Evolutionary conservation across 2,888 invertebrate species (phyloP).

Genomic region (Athripsodes cinereus): DNA sequence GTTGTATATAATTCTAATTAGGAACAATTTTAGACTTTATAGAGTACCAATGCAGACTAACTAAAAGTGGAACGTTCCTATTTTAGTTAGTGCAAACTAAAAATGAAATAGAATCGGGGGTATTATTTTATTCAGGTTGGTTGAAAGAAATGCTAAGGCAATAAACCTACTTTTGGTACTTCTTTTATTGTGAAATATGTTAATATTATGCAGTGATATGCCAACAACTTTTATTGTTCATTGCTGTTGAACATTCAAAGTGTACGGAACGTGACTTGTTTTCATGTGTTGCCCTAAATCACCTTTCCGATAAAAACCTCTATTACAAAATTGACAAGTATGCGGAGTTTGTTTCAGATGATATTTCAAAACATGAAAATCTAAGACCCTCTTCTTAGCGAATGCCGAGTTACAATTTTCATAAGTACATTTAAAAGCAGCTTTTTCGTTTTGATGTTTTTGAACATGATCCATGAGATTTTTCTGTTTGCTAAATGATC

Average conservation of each 20-base stretch:
- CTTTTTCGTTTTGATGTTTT: slow-evolving; percentile 12
- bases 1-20: too few relatives aligned
- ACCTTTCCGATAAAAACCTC: slow-evolving; percentile 10
- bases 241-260: neutral
- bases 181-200: too few relatives aligned
- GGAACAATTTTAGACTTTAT: too few relatives aligned
- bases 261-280: neutral
- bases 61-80: too few relatives aligned
- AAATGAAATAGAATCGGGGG: too few relatives aligned
- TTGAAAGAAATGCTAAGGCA: too few relatives aligned
- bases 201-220: too few relatives aligned
- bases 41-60: too few relatives aligned
- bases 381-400: slow-evolving; percentile 11
- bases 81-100: too few relatives aligned
- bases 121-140: too few relatives aligned
- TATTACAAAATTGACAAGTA: slow-evolving; percentile 11
- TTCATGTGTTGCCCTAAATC: slow-evolving; percentile 5
- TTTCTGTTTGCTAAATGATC: slow-evolving; percentile 10
- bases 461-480: slow-evolving; percentile 11
- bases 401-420: slow-evolving; percentile 12
- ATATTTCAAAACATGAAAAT: slow-evolving; percentile 10
- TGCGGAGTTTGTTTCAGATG: slow-evolving; percentile 9
- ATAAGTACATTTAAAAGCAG: slow-evolving; percentile 8
- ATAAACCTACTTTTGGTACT: too few relatives aligned
- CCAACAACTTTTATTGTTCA: too few relatives aligned